phyloP scores from a whole-genome alignment of 1,140 invertebrate genomes.

The Papilio polytes region DNA sequence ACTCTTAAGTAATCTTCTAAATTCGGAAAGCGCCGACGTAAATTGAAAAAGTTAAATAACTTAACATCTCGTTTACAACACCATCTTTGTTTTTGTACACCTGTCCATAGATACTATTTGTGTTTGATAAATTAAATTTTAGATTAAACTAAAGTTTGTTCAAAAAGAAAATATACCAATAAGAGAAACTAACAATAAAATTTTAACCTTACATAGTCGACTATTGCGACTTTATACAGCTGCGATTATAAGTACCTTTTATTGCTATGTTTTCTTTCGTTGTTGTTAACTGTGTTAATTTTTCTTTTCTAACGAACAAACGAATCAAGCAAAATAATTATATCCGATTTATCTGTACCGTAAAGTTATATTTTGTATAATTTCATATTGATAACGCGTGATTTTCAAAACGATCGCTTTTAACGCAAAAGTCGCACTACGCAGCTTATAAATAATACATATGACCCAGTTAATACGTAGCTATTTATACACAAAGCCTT shows the following conservation, averaged over 20 bases:
- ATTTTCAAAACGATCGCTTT: background rate
- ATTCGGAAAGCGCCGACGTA: background rate
- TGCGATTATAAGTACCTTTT: no score
- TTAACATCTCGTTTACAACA: background rate
- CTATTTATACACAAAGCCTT: conserved; percentile 25
- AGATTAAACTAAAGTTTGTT: no score
- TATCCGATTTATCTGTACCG: no score
- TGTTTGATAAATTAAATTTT: no score
- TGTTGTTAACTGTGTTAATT: background rate
- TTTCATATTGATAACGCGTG: background rate
- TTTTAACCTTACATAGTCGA: no score
- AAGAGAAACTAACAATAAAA: no score
- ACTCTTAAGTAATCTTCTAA: conserved; percentile 10
- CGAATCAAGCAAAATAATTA: background rate
- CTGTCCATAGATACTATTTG: background rate
- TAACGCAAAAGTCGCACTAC: conserved; percentile 4
- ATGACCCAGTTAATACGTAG: background rate
- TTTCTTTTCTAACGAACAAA: background rate
- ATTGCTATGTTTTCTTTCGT: no score
- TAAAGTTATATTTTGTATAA: background rate
- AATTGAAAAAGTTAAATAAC: conserved; percentile 29
- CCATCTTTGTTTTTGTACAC: background rate
- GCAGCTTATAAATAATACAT: conserved; percentile 10
- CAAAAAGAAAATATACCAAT: no score
- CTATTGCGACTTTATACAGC: no score